phyloP scores from a whole-genome alignment of 2,888 invertebrate genomes.

The Drosophila falleni region DNA sequence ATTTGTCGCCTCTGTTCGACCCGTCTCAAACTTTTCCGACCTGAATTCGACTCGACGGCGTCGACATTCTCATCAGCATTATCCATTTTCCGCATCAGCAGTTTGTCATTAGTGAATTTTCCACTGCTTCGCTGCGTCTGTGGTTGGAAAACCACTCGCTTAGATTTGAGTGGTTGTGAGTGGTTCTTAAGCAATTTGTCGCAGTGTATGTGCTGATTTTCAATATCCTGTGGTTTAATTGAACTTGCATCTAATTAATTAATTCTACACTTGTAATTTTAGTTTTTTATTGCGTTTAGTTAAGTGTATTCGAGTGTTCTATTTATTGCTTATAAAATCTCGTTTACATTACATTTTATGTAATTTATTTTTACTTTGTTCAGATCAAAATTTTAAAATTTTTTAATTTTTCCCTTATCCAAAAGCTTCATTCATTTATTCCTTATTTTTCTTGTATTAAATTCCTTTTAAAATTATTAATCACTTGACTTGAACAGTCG shows the following conservation, averaged over 20 bases:
- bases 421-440: too few relatives aligned
- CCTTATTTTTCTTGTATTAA: too few relatives aligned
- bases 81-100: conserved; percentile 70
- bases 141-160: conserved; percentile 19
- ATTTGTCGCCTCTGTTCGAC: conserved; percentile 7
- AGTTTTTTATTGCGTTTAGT: not conserved
- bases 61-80: conserved; percentile 42
- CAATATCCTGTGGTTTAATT: not conserved
- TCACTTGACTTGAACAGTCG: not conserved
- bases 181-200: not conserved
- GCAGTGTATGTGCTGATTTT: not conserved
- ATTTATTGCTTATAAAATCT: not conserved
- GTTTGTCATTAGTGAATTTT: conserved; percentile 66
- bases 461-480: not conserved
- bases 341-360: not conserved
- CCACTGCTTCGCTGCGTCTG: conserved; percentile 35
- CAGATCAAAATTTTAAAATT: too few relatives aligned
- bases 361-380: not conserved
- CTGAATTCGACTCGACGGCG: not conserved
- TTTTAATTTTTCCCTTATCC: too few relatives aligned
- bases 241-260: conserved; percentile 1
- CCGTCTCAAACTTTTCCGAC: conserved; percentile 1
- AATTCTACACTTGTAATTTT: not conserved
- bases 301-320: not conserved
- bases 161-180: not conserved